Base-by-base conservation (phyloP, 2,797 vertebrate species). In the Crenuchus spilurus region DNA sequence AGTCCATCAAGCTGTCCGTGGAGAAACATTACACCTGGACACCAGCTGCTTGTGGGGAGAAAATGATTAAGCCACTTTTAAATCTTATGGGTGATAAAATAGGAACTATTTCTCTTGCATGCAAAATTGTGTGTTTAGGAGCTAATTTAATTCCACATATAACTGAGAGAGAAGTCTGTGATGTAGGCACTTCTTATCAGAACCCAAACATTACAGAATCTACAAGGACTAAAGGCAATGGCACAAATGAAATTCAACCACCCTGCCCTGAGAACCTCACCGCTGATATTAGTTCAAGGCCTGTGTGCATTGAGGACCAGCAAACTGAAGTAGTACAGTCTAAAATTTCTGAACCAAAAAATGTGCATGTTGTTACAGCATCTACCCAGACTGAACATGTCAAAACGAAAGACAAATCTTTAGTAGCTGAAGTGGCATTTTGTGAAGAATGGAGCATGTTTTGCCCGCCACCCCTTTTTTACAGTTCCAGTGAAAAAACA, bases 381-480 rank as follows among this genome's bases (percentile, higher is more conserved):
- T 49, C 41, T 1, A 37, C 74, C 26, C 83, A 84, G 49, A 74
- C 77, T 33, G 74, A 87, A 73, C 35, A 24, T 6, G 16, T 18
- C 37, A 73, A 41, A 35, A 76, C 60, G 28, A 62, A 39, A 14
- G 37, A 51, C 8, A 78, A 0, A 24, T 76, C 37, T 37, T 6
- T n/a, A n/a, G 58, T 10, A 24, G 39, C 22, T 6, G 24, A 72
- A 78, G 70, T 75, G 16, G 28, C n/a, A 10, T 60, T 48, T 26
- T 61, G 70, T 49, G 18, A 55, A 20, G 81, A 85, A 82, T 37
- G 72, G 70, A 28, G 88, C 86, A 16, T 70, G 1, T 93, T 95
- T 79, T 94, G 93, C 20, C 96, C 95, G 1, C 96, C 96, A 0
- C 86, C 86, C 48, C 91, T 98, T 37, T 95, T 92, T 80, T 98